Evolutionary conservation across 2,113 vertebrate species (phyloP).

Genomic region (Cyanistes caeruleus): DNA sequence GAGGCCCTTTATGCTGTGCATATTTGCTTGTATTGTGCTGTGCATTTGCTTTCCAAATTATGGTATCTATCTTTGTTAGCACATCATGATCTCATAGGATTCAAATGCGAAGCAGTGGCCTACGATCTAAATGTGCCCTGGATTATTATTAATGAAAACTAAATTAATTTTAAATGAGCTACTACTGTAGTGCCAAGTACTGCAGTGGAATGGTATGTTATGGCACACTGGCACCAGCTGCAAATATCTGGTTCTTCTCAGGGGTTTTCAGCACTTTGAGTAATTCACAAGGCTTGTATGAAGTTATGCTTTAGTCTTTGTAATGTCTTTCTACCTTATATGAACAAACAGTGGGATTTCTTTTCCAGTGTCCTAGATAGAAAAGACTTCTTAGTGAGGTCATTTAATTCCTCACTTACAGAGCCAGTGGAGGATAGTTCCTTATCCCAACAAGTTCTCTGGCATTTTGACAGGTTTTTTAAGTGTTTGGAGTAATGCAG

Average conservation of each 20-base stretch:
- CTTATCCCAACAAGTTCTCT: background rate
- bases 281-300: conserved; percentile 32
- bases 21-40: background rate
- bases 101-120: background rate
- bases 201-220: background rate
- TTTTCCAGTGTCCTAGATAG: conserved; percentile 17
- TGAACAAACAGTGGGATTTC: conserved; percentile 28
- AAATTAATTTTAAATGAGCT: conserved; percentile 38
- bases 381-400: conserved; percentile 14
- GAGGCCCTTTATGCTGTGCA: fast-evolving
- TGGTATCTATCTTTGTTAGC: background rate
- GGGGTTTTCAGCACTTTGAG: conserved; percentile 48
- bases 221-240: conserved; percentile 31
- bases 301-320: conserved; percentile 7
- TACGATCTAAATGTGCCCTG: background rate
- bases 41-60: background rate
- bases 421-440: background rate
- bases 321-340: conserved; percentile 51
- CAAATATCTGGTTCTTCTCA: conserved; percentile 61
- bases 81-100: background rate
- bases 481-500: background rate
- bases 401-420: conserved; percentile 32
- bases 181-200: background rate
- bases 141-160: conserved; percentile 36
- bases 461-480: background rate